Conservation (phyloP, 1,140 invertebrate genomes). For the Drosophila nasuta region DNA sequence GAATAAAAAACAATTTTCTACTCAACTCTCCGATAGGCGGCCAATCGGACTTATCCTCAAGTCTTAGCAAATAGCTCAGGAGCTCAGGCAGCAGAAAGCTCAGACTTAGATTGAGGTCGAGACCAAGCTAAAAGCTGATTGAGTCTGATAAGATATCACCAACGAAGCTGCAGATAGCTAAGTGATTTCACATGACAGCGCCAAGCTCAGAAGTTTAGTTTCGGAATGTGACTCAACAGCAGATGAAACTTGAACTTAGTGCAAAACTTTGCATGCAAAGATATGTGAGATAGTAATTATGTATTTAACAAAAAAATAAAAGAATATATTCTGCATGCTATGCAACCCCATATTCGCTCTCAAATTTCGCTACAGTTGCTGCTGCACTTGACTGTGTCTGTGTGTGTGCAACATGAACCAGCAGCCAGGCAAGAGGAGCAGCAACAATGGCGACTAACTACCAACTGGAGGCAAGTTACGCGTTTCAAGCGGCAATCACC, state of each 20-base stretch:
- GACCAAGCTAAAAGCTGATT: conserved; percentile 19
- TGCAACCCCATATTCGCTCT: not conserved
- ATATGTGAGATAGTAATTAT: not conserved
- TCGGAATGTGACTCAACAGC: conserved; percentile 3
- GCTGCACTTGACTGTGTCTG: conserved; percentile 10
- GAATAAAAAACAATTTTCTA: conserved; percentile 40
- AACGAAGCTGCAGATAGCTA: conserved; percentile 23
- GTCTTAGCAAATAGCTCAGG: conserved; percentile 35
- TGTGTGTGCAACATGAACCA: conserved; percentile 34
- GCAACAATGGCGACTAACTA: conserved; percentile 45
- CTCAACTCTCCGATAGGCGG: conserved; percentile 28
- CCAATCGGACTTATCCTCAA: conserved; percentile 28
- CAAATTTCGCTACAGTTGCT: conserved; percentile 13
- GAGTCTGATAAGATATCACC: conserved; percentile 42
- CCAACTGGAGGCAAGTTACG: conserved; percentile 42
- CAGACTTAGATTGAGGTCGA: conserved; percentile 3
- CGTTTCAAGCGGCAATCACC: conserved; percentile 41
- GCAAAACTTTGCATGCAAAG: not conserved
- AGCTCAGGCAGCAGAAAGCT: conserved; percentile 13
- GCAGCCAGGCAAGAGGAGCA: conserved; percentile 2
- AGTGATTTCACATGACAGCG: conserved; percentile 28
- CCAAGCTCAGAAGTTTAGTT: conserved; percentile 32
- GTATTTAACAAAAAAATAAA: not conserved
- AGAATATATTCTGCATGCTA: not conserved
- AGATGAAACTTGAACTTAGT: conserved; percentile 8